phyloP scores from a whole-genome alignment of 2,797 vertebrate genomes.

The Kryptolebias ocellatus region DNA sequence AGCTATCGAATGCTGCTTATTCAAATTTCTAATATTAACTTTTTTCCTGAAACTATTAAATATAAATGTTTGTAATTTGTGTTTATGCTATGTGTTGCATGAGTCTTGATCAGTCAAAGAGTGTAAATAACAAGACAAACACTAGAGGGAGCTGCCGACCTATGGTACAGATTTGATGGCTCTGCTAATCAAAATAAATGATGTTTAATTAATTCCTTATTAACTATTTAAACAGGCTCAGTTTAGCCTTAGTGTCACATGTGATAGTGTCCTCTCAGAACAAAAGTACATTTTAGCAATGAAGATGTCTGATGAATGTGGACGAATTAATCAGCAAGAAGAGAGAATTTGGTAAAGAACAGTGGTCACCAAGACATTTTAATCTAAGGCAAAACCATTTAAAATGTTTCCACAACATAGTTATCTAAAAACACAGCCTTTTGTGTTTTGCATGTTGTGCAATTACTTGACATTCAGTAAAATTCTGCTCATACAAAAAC shows the following conservation, averaged over 20 bases:
- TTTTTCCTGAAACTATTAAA: neutral
- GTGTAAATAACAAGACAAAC: conserved; percentile 28
- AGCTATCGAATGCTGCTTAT: neutral
- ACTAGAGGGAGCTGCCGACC: conserved; percentile 29
- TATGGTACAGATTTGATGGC: neutral
- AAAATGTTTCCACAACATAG: neutral
- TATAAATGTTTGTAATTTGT: too few species aligned
- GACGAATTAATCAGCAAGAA: neutral
- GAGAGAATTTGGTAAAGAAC: too few species aligned
- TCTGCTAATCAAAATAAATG: conserved; percentile 26
- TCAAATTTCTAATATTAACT: neutral
- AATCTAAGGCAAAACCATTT: conserved; percentile 17
- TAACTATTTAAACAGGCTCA: conserved; percentile 21
- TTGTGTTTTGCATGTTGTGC: neutral
- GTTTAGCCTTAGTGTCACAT: neutral
- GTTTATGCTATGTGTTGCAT: neutral
- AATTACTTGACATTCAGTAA: neutral
- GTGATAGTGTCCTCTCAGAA: neutral
- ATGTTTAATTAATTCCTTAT: conserved; percentile 48
- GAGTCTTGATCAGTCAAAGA: neutral
- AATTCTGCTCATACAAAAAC: neutral
- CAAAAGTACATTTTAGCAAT: neutral
- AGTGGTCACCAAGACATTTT: conserved; percentile 10
- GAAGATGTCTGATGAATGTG: neutral
- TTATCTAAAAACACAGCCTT: neutral